Conservation (phyloP, 1,140 invertebrate species). For the Neodiprion lecontei region DNA sequence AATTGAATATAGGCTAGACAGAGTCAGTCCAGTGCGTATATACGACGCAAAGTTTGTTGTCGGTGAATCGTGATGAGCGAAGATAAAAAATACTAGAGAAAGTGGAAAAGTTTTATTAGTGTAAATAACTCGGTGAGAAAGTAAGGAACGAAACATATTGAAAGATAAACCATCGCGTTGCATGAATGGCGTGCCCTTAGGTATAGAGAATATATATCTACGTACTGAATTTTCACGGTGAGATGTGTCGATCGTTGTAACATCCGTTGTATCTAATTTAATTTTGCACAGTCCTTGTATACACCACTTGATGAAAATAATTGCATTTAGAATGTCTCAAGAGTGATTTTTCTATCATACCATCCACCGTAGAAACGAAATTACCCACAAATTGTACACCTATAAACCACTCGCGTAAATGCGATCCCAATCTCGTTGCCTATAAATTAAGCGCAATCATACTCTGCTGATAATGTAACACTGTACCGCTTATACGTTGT, state of each 20-base stretch:
- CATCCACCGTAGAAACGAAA: not conserved
- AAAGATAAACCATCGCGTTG: not conserved
- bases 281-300: not conserved
- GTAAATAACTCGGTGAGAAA: not conserved
- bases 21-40: no score
- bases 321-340: not conserved
- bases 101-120: not conserved
- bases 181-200: not conserved
- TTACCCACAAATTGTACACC: not conserved
- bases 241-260: not conserved
- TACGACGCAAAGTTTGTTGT: no score
- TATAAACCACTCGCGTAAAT: conserved; percentile 15
- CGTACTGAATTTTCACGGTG: no score
- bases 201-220: not conserved
- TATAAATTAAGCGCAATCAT: conserved; percentile 25
- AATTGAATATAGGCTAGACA: no score
- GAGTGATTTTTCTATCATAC: no score
- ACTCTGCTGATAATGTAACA: conserved; percentile 33
- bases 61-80: not conserved
- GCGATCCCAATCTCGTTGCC: conserved; percentile 17
- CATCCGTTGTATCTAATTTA: not conserved
- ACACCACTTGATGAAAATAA: not conserved
- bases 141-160: not conserved
- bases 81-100: not conserved
- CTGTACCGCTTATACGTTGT: conserved; percentile 38